phyloP scores from a whole-genome alignment of 2,888 invertebrate genomes.

The Cerastis rubricosa region DNA sequence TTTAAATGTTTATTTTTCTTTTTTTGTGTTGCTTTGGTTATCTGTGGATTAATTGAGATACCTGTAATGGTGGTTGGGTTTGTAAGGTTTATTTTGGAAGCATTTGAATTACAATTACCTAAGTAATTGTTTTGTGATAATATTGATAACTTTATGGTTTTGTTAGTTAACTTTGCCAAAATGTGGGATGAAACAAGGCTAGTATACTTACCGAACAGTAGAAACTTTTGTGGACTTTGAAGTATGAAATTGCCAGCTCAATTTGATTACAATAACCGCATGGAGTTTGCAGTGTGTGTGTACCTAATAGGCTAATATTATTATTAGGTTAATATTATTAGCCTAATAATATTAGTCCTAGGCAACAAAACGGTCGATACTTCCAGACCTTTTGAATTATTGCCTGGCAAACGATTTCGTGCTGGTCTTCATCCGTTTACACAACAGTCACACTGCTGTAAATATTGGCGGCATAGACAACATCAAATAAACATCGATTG shows the following conservation, averaged over 20 bases:
- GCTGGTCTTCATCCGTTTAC: background rate
- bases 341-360: background rate
- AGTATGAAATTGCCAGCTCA: background rate
- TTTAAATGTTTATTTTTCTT: conserved; percentile 34
- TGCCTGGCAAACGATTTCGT: background rate
- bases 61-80: background rate
- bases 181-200: background rate
- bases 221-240: background rate
- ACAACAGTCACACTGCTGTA: background rate
- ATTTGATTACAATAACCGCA: background rate
- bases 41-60: conserved; percentile 36
- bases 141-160: background rate
- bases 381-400: background rate
- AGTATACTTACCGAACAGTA: background rate
- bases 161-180: background rate
- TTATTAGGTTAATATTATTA: no score
- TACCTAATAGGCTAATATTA: background rate
- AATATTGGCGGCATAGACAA: conserved; percentile 17
- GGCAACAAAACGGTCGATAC: background rate
- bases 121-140: background rate
- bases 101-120: background rate
- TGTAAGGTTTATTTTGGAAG: conserved; percentile 4
- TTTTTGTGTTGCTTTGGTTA: conserved; percentile 26
- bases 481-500: conserved; percentile 32
- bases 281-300: background rate